A percentile compares a stretch with the other conserved stretches of the same genome.
These are phyloP conservation scores for Peromyscus maniculatus DNA, from an alignment of 2,113 vertebrate genomes.

Conservation along the genomic window DNA sequence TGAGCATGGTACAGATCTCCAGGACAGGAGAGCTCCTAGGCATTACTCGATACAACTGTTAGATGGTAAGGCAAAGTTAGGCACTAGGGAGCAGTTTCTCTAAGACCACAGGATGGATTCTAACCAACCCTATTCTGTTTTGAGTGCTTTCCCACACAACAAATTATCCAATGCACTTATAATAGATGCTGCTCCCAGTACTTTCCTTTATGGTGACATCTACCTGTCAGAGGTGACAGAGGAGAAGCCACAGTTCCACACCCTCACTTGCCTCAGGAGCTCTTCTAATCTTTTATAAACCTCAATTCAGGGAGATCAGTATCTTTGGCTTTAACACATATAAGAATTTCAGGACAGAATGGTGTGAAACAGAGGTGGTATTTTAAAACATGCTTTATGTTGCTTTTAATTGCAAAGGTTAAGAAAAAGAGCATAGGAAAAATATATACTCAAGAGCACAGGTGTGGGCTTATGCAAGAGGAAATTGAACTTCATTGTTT, in stretches of 20 bases:
- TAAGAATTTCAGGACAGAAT: not conserved
- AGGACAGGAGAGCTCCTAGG: not conserved
- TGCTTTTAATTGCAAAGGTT: not conserved
- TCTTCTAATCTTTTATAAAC: not conserved
- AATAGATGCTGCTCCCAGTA: not conserved
- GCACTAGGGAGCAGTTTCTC: not conserved
- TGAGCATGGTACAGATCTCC: not conserved
- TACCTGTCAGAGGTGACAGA: not conserved
- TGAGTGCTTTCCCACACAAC: not conserved
- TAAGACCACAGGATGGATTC: not conserved
- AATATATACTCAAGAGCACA: not conserved
- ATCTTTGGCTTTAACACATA: not conserved
- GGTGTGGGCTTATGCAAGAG: not conserved
- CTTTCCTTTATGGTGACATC: not conserved
- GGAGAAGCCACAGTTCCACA: not conserved
- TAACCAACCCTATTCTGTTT: not conserved
- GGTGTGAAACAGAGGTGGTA: not conserved
- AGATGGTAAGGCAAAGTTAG: not conserved
- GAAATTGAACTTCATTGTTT: not conserved
- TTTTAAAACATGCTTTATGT: not conserved
- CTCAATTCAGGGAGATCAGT: not conserved
- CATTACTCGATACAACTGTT: not conserved
- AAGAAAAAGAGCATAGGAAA: not conserved
- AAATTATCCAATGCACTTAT: not conserved
- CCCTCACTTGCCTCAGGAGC: not conserved